phyloP scores from a whole-genome alignment of 2,113 vertebrate genomes.

The Apaloderma vittatum region DNA sequence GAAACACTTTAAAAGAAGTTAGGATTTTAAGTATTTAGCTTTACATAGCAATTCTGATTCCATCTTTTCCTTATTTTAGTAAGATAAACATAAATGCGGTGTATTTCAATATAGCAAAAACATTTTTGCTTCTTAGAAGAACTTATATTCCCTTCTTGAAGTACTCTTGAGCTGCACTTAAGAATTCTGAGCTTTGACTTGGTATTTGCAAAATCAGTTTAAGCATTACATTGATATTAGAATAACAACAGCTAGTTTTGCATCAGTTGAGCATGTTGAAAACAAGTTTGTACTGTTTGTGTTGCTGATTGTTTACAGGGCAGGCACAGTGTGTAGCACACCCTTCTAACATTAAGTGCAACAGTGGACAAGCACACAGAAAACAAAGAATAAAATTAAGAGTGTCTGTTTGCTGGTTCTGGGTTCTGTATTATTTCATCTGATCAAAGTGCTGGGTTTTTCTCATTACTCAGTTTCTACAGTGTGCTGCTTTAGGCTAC shows the following conservation, averaged over 20 bases:
- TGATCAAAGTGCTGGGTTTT: background rate
- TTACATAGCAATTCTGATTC: background rate
- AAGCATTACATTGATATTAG: background rate
- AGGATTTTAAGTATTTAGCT: background rate
- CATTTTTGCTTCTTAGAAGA: background rate
- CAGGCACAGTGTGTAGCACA: accelerated
- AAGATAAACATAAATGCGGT: background rate
- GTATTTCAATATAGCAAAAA: background rate
- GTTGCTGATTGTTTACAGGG: background rate
- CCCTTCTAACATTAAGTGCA: background rate
- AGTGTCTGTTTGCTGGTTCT: background rate
- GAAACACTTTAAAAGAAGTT: background rate
- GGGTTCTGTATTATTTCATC: background rate
- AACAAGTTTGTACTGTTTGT: background rate
- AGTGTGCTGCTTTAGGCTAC: background rate
- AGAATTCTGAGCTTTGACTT: background rate
- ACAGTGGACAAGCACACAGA: background rate
- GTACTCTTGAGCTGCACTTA: background rate
- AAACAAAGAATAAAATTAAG: background rate
- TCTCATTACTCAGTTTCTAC: background rate
- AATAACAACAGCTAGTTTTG: background rate
- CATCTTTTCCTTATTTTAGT: background rate
- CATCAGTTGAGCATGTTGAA: background rate
- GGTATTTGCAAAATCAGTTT: background rate
- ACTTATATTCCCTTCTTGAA: background rate